A percentile compares a stretch with the other conserved stretches of the same genome.
Conservation (phyloP, 2,888 invertebrate genomes). For the Physocephala rufipes region DNA sequence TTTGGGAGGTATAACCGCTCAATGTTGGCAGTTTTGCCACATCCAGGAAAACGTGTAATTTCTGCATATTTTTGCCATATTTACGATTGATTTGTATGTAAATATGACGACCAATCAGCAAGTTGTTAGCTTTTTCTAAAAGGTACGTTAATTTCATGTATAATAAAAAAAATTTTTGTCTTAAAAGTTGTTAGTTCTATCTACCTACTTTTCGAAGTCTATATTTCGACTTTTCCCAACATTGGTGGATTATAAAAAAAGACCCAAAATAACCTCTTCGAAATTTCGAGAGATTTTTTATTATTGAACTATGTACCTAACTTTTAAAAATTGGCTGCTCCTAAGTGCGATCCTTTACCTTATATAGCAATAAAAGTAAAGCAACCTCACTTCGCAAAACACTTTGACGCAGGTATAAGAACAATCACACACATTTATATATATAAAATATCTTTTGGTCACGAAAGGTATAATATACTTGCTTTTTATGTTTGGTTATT, state of each 20-base stretch:
- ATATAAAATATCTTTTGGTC: not conserved
- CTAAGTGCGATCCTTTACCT: not conserved
- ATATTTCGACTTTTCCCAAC: constrained; percentile 1
- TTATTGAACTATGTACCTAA: not conserved
- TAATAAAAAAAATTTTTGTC: not conserved
- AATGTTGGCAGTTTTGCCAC: no score
- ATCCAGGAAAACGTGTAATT: no score
- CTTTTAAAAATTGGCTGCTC: not conserved
- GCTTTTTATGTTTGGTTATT: not conserved
- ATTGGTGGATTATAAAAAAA: not conserved
- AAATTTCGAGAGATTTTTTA: not conserved
- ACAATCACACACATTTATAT: not conserved
- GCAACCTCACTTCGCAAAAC: not conserved
- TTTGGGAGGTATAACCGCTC: no score
- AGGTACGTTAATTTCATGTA: no score
- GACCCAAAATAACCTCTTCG: constrained; percentile 1
- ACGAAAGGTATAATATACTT: not conserved
- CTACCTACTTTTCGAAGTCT: not conserved
- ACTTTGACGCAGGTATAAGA: not conserved
- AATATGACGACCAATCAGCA: no score
- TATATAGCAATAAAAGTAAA: not conserved
- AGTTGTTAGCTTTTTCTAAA: no score
- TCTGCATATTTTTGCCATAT: no score
- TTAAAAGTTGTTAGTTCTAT: not conserved
- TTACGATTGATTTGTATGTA: no score